phyloP scores from a whole-genome alignment of 1,140 invertebrate species.

The Drosophila jambulina region DNA sequence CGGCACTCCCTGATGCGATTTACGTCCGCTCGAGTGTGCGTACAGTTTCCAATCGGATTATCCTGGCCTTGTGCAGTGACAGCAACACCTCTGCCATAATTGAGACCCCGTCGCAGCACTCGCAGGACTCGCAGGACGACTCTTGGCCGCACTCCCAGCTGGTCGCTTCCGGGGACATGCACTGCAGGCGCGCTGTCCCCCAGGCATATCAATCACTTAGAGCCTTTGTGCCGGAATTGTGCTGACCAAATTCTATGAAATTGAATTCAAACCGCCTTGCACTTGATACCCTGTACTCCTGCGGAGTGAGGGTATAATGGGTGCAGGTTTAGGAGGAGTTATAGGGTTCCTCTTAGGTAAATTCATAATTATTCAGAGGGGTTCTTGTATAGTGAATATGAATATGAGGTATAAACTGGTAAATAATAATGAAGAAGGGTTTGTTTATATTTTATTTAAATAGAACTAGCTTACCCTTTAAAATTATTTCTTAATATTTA shows the following conservation, averaged over 20 bases:
- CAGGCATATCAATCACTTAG: conserved; percentile 44
- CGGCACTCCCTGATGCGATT: conserved; percentile 5
- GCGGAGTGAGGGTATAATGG: background rate
- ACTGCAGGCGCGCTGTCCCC: background rate
- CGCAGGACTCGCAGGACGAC: background rate
- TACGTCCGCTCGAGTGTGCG: conserved; percentile 1
- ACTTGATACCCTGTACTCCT: background rate
- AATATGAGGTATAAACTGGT: background rate
- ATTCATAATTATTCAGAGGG: background rate
- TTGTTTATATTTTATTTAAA: background rate
- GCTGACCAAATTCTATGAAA: conserved; percentile 41
- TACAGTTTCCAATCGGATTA: conserved; percentile 30
- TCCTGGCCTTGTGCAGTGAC: conserved; percentile 13
- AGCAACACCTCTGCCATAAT: conserved; percentile 32
- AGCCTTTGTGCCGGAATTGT: conserved; percentile 10
- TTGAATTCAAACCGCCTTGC: conserved; percentile 11
- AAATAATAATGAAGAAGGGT: background rate
- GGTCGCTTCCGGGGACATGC: background rate
- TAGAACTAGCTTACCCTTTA: too few species aligned
- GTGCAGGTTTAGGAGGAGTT: rapidly evolving
- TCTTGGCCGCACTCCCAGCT: background rate
- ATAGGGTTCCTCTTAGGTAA: background rate
- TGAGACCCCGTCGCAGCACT: background rate
- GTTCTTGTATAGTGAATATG: too few species aligned
- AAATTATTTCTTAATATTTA: too few species aligned